A percentile compares a stretch with the other conserved stretches of the same genome.
These are phyloP conservation scores for Solenopsis fugax DNA, from an alignment of 1,140 invertebrate species.

Conservation along the genomic window DNA sequence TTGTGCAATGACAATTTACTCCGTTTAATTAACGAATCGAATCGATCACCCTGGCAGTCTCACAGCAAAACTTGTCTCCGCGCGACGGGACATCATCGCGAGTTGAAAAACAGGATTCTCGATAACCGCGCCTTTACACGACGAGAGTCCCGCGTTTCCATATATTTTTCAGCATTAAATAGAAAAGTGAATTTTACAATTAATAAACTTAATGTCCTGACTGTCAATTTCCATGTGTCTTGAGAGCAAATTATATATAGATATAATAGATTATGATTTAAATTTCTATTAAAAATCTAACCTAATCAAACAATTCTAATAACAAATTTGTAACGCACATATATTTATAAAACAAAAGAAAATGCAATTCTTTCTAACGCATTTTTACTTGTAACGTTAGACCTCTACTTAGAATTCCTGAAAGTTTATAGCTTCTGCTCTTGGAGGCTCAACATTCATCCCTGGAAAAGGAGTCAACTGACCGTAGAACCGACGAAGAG, in stretches of 20 bases:
- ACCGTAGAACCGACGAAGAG: conserved; percentile 36
- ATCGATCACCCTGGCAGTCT: conserved; percentile 26
- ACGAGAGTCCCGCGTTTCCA: conserved; percentile 19
- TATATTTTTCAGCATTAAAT: background rate
- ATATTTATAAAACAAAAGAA: too few species aligned
- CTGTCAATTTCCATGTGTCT: background rate
- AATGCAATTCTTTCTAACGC: background rate
- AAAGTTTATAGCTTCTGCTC: conserved; percentile 23
- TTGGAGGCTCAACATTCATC: conserved; percentile 7
- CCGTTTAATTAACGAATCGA: conserved; percentile 49
- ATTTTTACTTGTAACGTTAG: background rate
- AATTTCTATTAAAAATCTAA: background rate
- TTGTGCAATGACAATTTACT: conserved; percentile 12
- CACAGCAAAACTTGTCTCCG: background rate
- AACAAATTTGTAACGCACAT: background rate
- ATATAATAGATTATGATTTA: background rate
- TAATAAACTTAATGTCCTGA: background rate
- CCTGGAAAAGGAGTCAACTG: background rate
- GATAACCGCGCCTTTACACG: conserved; percentile 58
- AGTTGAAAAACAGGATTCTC: conserved; percentile 4
- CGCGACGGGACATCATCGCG: background rate
- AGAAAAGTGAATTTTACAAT: conserved; percentile 4
- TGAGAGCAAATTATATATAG: background rate
- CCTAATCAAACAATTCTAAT: background rate
- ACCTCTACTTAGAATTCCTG: background rate